A percentile compares a stretch with the other conserved stretches of the same genome.
These are phyloP conservation scores for Willisornis vidua DNA, from an alignment of 2,113 vertebrate genomes.

Conservation along the genomic window DNA sequence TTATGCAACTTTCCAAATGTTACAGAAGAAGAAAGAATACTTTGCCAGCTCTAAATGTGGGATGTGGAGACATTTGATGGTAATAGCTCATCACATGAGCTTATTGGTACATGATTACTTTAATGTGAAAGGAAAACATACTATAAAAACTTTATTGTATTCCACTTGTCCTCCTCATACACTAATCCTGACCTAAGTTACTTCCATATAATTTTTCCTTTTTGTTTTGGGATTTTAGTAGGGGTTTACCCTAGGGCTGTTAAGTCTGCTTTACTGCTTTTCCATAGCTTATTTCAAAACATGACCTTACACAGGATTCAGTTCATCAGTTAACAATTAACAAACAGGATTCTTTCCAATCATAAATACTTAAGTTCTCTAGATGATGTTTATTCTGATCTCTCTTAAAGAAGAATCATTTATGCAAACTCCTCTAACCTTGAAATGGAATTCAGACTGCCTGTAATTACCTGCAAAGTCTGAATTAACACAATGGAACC, in stretches of 20 bases:
- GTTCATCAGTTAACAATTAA: slow-evolving; percentile 14
- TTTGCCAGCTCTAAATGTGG: not conserved
- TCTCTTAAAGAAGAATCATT: not conserved
- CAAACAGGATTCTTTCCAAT: slow-evolving; percentile 5
- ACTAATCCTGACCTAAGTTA: not conserved
- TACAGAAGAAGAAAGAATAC: not conserved
- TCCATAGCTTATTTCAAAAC: slow-evolving; percentile 7
- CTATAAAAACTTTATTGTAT: not conserved
- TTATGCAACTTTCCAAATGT: not conserved
- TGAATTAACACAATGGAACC: not conserved
- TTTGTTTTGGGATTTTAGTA: not conserved
- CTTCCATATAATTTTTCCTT: not conserved
- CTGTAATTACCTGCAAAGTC: not conserved
- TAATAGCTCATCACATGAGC: not conserved
- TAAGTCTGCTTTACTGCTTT: not conserved
- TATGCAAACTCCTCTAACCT: not conserved
- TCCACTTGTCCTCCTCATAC: not conserved
- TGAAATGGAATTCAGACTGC: not conserved
- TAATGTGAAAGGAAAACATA: not conserved
- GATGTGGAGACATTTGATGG: not conserved
- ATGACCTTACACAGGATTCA: not conserved
- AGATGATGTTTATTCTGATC: slow-evolving; percentile 1
- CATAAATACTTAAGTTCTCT: not conserved
- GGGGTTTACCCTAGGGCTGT: not conserved
- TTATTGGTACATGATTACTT: not conserved